These are phyloP conservation scores for Athrips mouffetella DNA, from an alignment of 2,888 invertebrate species.

Conservation along the genomic window DNA sequence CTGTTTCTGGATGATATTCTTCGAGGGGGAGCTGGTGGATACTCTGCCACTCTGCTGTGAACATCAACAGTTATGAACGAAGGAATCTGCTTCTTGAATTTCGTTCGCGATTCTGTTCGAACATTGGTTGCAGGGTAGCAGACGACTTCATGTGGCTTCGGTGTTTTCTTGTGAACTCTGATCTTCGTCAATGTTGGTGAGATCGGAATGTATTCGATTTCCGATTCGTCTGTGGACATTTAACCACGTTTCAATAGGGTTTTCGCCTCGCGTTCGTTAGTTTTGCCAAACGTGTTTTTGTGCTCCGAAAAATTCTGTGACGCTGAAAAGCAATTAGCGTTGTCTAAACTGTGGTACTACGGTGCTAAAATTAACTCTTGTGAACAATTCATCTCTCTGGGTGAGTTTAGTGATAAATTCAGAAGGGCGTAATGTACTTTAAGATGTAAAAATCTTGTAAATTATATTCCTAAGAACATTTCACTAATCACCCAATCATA, in stretches of 20 bases:
- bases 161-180: conserved; percentile 83
- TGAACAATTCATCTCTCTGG: conserved; percentile 23
- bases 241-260: conserved; percentile 49
- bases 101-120: conserved; percentile 47
- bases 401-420: background rate
- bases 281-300: conserved; percentile 58
- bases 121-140: conserved; percentile 79
- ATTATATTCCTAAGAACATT: background rate
- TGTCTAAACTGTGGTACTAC: conserved; percentile 54
- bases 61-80: conserved; percentile 68
- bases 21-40: conserved; percentile 85
- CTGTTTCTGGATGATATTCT: conserved; percentile 87
- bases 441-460: background rate
- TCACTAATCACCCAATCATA: background rate
- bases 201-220: conserved; percentile 90
- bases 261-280: conserved; percentile 45
- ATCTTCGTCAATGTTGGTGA: conserved; percentile 89
- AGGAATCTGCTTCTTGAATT: conserved; percentile 79
- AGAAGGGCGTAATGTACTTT: background rate
- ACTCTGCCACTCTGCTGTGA: conserved; percentile 41
- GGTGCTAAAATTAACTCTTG: conserved; percentile 38
- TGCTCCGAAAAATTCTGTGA: conserved; percentile 56
- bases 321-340: conserved; percentile 47
- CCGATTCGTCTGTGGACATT: conserved; percentile 84
- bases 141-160: conserved; percentile 74